Conservation (phyloP, 2,888 invertebrate species). For the Endomychus coccineus region DNA sequence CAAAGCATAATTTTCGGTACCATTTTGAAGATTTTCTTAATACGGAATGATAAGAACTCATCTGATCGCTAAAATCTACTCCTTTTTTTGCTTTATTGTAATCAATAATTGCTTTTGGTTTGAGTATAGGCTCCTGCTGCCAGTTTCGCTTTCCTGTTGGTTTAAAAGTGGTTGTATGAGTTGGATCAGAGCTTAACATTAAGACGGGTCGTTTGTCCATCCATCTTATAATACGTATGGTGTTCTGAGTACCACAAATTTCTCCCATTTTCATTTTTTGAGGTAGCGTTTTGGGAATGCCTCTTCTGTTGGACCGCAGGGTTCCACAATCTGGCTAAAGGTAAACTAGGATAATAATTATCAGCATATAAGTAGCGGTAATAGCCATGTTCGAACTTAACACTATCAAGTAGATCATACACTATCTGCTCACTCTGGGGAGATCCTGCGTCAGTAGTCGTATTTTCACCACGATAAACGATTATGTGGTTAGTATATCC, state of each 20-base stretch:
- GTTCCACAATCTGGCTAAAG: slow-evolving; percentile 10
- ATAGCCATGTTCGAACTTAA: no score
- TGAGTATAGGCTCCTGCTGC: no score
- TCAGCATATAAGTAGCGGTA: slow-evolving; percentile 8
- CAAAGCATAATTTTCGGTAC: slow-evolving; percentile 14
- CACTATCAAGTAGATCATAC: no score
- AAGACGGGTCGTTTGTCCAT: slow-evolving; percentile 13
- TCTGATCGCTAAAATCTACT: slow-evolving; percentile 12
- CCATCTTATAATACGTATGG: slow-evolving; percentile 14
- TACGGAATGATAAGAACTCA: slow-evolving; percentile 14
- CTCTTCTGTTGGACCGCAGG: slow-evolving; percentile 5
- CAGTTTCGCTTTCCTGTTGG: no score
- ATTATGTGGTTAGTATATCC: slow-evolving; percentile 12
- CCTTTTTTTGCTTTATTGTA: slow-evolving; percentile 16
- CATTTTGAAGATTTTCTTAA: slow-evolving; percentile 12
- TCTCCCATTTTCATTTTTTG: slow-evolving; percentile 9
- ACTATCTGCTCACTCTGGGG: no score
- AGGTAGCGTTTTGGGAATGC: slow-evolving; percentile 6
- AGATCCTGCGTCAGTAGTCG: no score
- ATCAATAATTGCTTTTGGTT: no score
- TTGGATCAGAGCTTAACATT: slow-evolving; percentile 11
- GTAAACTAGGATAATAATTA: slow-evolving; percentile 9
- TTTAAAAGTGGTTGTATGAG: no score
- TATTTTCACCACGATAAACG: slow-evolving; percentile 13
- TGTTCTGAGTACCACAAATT: slow-evolving; percentile 6